These are phyloP conservation scores for Erpobdella octoculata DNA, from an alignment of 2,888 invertebrate species.

Conservation along the genomic window DNA sequence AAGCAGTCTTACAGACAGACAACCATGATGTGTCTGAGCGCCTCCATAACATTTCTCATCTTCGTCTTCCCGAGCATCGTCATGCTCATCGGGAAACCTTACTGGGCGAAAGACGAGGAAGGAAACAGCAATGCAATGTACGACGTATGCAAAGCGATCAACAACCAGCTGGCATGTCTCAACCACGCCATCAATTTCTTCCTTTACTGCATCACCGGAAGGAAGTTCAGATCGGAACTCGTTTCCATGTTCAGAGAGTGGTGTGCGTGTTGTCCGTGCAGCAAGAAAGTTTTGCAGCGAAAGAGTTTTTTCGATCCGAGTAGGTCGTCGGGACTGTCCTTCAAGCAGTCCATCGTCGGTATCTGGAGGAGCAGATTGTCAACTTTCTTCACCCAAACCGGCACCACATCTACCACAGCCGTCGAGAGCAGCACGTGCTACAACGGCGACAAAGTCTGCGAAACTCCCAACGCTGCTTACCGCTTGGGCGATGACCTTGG, in stretches of 20 bases:
- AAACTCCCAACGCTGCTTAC: no score
- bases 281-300: background rate
- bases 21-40: slow-evolving; percentile 38
- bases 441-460: no score
- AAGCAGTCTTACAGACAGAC: slow-evolving; percentile 34
- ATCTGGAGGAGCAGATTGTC: background rate
- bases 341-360: background rate
- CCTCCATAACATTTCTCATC: slow-evolving; percentile 37
- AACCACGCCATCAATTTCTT: slow-evolving; percentile 39
- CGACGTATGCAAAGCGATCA: slow-evolving; percentile 37
- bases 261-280: background rate
- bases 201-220: slow-evolving; percentile 37
- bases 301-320: background rate
- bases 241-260: slow-evolving; percentile 23
- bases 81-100: slow-evolving; percentile 37
- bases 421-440: no score
- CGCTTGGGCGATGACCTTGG: no score
- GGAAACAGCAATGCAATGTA: slow-evolving; percentile 31
- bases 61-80: slow-evolving; percentile 37
- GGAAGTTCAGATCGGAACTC: slow-evolving; percentile 35
- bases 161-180: slow-evolving; percentile 36
- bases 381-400: background rate
- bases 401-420: background rate
- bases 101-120: slow-evolving; percentile 32
- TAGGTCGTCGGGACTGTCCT: background rate